These are phyloP conservation scores for Antheraea assamensis DNA, from an alignment of 2,888 invertebrate genomes.

Conservation along the genomic window DNA sequence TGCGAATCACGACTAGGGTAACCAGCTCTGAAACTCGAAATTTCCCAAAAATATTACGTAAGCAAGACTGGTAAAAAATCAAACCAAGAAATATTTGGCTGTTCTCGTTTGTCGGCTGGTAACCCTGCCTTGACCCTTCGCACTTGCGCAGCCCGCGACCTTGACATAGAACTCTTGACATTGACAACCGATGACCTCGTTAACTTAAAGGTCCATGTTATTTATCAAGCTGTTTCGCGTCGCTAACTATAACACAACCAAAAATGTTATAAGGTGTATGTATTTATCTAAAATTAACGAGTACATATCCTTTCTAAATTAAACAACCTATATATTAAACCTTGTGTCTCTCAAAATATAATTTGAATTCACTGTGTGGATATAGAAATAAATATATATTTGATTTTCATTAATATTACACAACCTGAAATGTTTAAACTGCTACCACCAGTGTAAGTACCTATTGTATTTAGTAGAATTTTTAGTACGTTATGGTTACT, in stretches of 20 bases:
- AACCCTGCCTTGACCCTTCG: conserved; percentile 27
- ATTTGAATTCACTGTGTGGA: too few species aligned
- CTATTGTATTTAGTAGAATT: background rate
- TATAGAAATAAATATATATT: too few species aligned
- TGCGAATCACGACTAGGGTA: background rate
- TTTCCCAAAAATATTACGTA: background rate
- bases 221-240: background rate
- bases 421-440: background rate
- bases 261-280: background rate
- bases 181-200: conserved; percentile 31
- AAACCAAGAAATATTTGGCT: background rate
- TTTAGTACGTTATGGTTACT: background rate
- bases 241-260: background rate
- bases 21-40: background rate
- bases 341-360: too few species aligned
- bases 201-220: background rate
- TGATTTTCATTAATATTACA: too few species aligned
- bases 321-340: background rate
- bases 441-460: background rate
- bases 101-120: background rate
- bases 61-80: background rate
- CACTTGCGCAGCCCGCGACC: conserved; percentile 51
- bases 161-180: conserved; percentile 60
- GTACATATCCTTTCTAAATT: background rate
- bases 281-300: background rate